phyloP scores from a whole-genome alignment of 2,888 invertebrate species.

The Villa cingulata region DNA sequence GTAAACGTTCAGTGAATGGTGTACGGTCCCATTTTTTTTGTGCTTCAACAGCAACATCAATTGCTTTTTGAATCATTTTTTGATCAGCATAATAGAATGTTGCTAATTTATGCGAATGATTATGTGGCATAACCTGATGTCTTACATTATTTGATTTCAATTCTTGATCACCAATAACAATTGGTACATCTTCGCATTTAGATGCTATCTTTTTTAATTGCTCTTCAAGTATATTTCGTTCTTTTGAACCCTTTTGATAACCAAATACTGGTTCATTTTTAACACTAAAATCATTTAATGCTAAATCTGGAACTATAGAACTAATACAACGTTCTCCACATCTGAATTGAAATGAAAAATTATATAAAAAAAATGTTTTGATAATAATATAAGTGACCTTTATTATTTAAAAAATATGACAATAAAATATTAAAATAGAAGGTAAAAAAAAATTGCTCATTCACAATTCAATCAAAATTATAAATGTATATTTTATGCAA shows the following conservation, averaged over 20 bases:
- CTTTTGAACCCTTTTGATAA: conserved; percentile 70
- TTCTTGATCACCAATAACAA: conserved; percentile 90
- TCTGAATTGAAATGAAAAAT: conserved; percentile 9
- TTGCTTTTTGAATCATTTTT: conserved; percentile 72
- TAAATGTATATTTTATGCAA: no score
- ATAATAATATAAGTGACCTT: no score
- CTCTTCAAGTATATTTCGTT: conserved; percentile 57
- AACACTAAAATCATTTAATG: conserved; percentile 50
- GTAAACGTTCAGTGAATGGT: conserved; percentile 64
- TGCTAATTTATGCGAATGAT: conserved; percentile 76
- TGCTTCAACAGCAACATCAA: conserved; percentile 61
- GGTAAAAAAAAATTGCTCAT: no score
- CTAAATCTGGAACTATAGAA: conserved; percentile 50
- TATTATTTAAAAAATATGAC: no score
- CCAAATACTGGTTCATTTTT: conserved; percentile 66
- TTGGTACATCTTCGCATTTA: conserved; percentile 73
- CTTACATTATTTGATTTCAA: conserved; percentile 58
- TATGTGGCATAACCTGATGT: conserved; percentile 81
- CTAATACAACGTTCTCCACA: conserved; percentile 38
- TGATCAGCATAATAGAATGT: conserved; percentile 85
- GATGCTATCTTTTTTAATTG: conserved; percentile 52
- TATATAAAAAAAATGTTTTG: no score
- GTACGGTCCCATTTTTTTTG: conserved; percentile 82
- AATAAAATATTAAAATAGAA: no score
- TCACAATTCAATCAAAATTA: no score